Evolutionary conservation across 2,113 vertebrate genomes (phyloP).

Genomic region (Sebastes schlegelii): DNA sequence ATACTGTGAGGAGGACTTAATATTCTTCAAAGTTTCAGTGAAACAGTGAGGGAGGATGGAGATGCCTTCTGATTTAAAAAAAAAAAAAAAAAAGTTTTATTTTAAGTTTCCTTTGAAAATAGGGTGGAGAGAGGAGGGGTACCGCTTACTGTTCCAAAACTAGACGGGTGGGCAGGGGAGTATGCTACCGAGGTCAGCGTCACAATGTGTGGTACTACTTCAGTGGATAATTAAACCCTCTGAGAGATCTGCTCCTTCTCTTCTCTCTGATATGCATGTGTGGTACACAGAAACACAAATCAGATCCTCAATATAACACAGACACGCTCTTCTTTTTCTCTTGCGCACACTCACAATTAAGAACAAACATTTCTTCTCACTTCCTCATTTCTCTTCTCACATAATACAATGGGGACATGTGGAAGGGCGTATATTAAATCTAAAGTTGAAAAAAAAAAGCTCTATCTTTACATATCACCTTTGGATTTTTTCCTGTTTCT

Average conservation of each 20-base stretch:
- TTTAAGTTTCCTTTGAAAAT: constrained; percentile 51
- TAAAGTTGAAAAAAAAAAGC: background rate
- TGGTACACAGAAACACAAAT: constrained; percentile 31
- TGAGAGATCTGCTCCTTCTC: constrained; percentile 63
- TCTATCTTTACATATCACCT: background rate
- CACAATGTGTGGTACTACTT: constrained; percentile 68
- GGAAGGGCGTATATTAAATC: constrained; percentile 21
- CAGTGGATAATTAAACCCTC: constrained; percentile 81
- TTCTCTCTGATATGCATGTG: constrained; percentile 47
- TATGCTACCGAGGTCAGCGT: constrained; percentile 66
- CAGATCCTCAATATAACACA: constrained; percentile 25
- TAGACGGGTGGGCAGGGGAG: constrained; percentile 35
- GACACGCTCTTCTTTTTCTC: background rate
- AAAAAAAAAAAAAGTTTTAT: constrained; percentile 29
- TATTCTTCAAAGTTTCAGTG: constrained; percentile 16
- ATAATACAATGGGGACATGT: background rate
- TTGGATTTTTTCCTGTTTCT: background rate
- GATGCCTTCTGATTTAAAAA: background rate
- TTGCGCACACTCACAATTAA: constrained; percentile 18
- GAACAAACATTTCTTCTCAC: constrained; percentile 12
- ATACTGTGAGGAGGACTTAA: background rate
- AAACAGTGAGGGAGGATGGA: background rate
- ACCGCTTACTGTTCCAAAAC: constrained; percentile 45
- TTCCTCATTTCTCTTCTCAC: background rate
- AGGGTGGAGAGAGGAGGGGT: constrained; percentile 24